Base-by-base conservation (phyloP, 2,888 invertebrate species). In the Torymus auratus region DNA sequence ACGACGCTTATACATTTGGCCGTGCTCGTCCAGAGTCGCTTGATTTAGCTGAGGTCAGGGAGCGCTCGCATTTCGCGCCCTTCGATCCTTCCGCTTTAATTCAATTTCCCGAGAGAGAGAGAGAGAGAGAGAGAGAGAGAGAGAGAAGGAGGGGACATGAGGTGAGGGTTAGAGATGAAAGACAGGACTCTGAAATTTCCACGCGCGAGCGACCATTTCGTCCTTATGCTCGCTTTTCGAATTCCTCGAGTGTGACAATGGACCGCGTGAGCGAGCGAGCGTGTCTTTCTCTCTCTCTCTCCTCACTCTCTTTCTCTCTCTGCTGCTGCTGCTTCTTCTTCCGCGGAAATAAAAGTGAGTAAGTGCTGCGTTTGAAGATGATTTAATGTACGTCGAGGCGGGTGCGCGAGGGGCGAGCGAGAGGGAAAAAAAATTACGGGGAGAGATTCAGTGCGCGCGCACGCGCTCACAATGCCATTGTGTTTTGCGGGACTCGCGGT, bases 41-140 rank as follows among this genome's bases (percentile, higher is more conserved):
- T 73, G 70, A 78, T 78, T 81, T 78, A 78, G 64, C 61, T 20
- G 50, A 55, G 56, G 68, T 82, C 81, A 78, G 80, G 80, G 65
- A 61, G 3, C 4, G 28, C 28, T 28, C 5, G 41, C 41, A 7
- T 41, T 41, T 41, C 77, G 56, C 73, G 77, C 61, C 70, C 72
- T 72, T 72, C 69, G 76, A 83, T 77, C 75, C 76, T 23, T 80
- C 80, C 56, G 68, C 85, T 84, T 83, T 84, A 83, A 85, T 85
- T 85, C 83, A 74, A 84, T 85, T 85, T 83, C 56, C 80, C 12
- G 20, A 52, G 14, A 60, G 28, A 14, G 2, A 11, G 15, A 55
- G 17, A 17, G 62, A 14, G 52, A 17, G 71, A 20, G 53, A 62
- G 50, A 17, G 58, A 70, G 13, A 12, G 12, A 65, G 61, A 23